Conservation (phyloP, 2,888 invertebrate genomes). For the Busseola fusca region DNA sequence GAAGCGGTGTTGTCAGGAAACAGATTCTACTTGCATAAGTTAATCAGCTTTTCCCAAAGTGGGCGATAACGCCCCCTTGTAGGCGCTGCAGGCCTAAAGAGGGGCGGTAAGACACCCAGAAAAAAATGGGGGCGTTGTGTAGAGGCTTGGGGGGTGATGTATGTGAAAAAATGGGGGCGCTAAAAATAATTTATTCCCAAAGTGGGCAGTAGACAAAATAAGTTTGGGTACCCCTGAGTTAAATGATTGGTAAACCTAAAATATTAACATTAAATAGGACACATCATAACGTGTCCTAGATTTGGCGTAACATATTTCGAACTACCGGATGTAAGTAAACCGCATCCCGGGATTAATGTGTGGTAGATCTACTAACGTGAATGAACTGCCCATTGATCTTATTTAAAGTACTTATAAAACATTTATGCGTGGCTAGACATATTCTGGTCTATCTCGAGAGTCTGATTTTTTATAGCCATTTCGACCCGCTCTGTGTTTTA, state of each 20-base stretch:
- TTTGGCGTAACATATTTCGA: conserved; percentile 56
- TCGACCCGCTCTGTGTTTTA: not conserved
- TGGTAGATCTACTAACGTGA: conserved; percentile 48
- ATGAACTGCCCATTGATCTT: conserved; percentile 59
- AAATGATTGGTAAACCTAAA: conserved; percentile 43
- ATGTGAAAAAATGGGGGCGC: too few species aligned
- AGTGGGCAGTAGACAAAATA: too few species aligned
- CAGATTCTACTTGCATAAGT: conserved; percentile 18
- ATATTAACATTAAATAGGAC: conserved; percentile 57
- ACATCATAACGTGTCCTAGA: conserved; percentile 56
- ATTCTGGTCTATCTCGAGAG: conserved; percentile 23
- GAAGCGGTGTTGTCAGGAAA: conserved; percentile 11
- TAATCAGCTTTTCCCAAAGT: too few species aligned
- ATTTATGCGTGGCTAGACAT: conserved; percentile 22
- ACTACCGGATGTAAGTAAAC: conserved; percentile 64
- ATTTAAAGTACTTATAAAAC: conserved; percentile 52
- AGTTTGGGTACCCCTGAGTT: too few species aligned
- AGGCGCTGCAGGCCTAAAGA: too few species aligned
- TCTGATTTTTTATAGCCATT: conserved; percentile 2
- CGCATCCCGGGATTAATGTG: conserved; percentile 65
- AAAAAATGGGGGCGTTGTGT: too few species aligned
- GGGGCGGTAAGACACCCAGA: too few species aligned
- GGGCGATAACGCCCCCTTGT: too few species aligned
- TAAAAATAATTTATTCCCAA: too few species aligned
- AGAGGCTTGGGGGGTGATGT: too few species aligned